Percentiles rank a stretch among this genome's conserved stretches.
Conservation (phyloP, 2,888 invertebrate genomes). For the Phymatocera aterrima region DNA sequence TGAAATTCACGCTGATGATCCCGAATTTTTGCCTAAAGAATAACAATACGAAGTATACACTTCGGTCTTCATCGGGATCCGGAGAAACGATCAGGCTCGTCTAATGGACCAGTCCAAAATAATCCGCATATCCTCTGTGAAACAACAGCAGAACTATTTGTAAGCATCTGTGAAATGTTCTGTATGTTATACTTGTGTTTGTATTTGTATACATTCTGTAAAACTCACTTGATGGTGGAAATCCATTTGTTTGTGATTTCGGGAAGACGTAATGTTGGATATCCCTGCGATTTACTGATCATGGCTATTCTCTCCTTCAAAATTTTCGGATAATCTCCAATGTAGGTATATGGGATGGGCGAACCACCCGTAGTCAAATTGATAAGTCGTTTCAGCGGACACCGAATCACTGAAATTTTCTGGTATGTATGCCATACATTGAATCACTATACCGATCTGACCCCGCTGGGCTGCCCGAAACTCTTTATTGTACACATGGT, state of each 20-base stretch:
- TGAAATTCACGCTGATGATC: neutral
- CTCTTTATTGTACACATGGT: conserved; percentile 9
- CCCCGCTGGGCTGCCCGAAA: neutral
- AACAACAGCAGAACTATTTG: conserved; percentile 56
- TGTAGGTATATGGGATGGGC: neutral
- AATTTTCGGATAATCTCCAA: conserved; percentile 13
- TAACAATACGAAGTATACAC: no score
- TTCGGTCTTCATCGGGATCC: neutral
- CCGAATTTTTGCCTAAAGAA: conserved; percentile 1
- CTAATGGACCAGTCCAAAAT: conserved; percentile 76
- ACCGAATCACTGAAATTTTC: neutral
- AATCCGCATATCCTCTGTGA: conserved; percentile 72
- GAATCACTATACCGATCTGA: conserved; percentile 27
- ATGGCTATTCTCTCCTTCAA: neutral
- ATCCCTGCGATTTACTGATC: conserved; percentile 1
- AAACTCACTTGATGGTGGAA: neutral
- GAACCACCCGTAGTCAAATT: neutral
- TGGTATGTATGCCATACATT: conserved; percentile 51
- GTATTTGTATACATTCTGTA: no score
- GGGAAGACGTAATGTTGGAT: neutral
- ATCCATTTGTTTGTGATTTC: neutral
- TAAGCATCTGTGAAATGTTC: no score
- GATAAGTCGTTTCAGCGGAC: neutral
- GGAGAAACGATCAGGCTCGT: conserved; percentile 57
- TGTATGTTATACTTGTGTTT: no score